A percentile compares a stretch with the other conserved stretches of the same genome.
Conservation (phyloP, 2,113 vertebrate genomes). For the Rhegmatorhina hoffmannsi region DNA sequence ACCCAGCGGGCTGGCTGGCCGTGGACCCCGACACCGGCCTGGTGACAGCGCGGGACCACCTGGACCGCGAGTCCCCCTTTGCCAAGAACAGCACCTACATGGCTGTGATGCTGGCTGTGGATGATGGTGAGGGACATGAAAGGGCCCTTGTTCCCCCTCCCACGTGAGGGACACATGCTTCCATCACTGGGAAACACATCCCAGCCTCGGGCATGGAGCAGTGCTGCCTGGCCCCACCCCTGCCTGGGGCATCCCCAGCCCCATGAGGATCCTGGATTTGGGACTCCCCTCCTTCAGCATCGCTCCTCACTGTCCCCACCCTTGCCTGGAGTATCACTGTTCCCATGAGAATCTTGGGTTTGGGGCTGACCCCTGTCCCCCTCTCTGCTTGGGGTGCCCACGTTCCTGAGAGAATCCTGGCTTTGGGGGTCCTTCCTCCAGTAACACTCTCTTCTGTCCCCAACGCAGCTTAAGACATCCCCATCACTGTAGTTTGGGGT, state of each 20-base stretch:
- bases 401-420: neutral
- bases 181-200: neutral
- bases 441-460: neutral
- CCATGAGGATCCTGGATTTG: neutral
- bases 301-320: neutral
- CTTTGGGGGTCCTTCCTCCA: neutral
- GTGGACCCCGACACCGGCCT: slow-evolving; percentile 75
- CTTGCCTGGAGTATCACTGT: neutral
- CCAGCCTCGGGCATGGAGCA: neutral
- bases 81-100: slow-evolving; percentile 78
- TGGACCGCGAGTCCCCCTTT: slow-evolving; percentile 85
- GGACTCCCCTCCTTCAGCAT: neutral
- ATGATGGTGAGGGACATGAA: slow-evolving; percentile 78
- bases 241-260: fast-evolving
- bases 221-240: neutral
- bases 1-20: slow-evolving; percentile 81
- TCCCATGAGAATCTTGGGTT: neutral
- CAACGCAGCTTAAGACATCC: neutral
- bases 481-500: neutral
- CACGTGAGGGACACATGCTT: neutral
- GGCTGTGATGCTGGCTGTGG: slow-evolving; percentile 77
- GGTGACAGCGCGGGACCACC: slow-evolving; percentile 60
- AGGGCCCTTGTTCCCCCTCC: neutral
- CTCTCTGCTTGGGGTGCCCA: neutral
- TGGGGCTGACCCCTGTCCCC: neutral